Base-by-base conservation (phyloP, 2,888 invertebrate genomes). In the Silvanus unidentatus region DNA sequence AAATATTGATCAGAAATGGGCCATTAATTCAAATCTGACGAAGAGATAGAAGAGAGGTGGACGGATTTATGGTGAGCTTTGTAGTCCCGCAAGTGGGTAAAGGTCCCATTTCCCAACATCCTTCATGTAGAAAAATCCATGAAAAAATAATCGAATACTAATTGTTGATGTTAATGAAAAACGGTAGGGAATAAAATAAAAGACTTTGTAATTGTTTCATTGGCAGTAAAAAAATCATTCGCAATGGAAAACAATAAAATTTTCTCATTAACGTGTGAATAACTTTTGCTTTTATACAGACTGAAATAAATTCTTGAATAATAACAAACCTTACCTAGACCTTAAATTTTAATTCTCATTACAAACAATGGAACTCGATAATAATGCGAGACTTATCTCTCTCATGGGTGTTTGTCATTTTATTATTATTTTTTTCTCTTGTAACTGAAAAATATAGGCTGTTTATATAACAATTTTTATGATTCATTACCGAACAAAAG, bases 281-380 rank as follows among this genome's bases (percentile, higher is more conserved):
- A 28, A 42, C 44, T 45, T 48, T 44, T 48, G 42, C 47, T 49
- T 47, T 49, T 48, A 32, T 12, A 13, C 39, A 12, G 35, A 48
- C 44, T 44, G 37, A 42, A 42, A 28, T 37, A 8, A 5, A 3
- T 22, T 22, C 3, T 22, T 8, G 4, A 32, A 32, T 32, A 32
- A 32, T 32, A 32, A 49, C 46, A 51, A 50, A 56, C 54, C 55
- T 64, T 58, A 64, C 68, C 68, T 67, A 65, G 65, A 67, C 68
- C 65, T 68, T 66, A 68, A 62, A 66, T 63, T 61, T 67, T 57
- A 61, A 60, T 68, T 68, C 68, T 54, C 68, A 68, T 47, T 57
- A 45, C 43, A n/a, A 60, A 66, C 68, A 68, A 68, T 66, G 45
- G 59, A n/a, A 40, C 43, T 42, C 47, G 45, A 42, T 47, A 32